Conservation (phyloP, 2,888 invertebrate species). For the Epinotia ramella region DNA sequence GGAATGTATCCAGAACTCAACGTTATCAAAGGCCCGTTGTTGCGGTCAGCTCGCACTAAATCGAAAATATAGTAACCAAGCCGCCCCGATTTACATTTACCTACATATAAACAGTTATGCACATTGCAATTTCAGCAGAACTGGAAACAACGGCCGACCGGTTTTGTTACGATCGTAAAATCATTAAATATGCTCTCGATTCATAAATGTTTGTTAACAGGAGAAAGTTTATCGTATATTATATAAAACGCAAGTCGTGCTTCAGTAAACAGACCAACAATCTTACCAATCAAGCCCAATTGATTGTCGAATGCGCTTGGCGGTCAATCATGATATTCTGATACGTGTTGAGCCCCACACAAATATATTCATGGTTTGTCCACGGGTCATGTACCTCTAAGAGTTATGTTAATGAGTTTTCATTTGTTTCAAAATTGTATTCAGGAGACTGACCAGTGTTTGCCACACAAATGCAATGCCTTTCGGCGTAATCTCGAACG, state of each 20-base stretch:
- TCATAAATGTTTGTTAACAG: conserved; percentile 28
- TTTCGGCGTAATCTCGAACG: background rate
- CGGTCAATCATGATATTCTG: conserved; percentile 52
- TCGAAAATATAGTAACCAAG: conserved; percentile 25
- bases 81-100: conserved; percentile 19
- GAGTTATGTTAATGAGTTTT: background rate
- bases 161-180: conserved; percentile 29
- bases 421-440: background rate
- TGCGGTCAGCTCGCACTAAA: conserved; percentile 17
- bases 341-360: conserved; percentile 29
- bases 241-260: conserved; percentile 20
- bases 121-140: conserved; percentile 29
- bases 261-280: conserved; percentile 53
- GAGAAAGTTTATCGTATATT: conserved; percentile 39
- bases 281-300: conserved; percentile 75
- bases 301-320: conserved; percentile 66
- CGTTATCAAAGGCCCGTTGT: conserved; percentile 70
- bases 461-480: background rate
- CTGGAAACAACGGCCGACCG: conserved; percentile 29
- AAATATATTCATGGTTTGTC: conserved; percentile 28
- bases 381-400: conserved; percentile 4
- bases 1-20: conserved; percentile 52
- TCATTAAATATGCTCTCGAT: conserved; percentile 25
- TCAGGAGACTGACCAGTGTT: background rate
- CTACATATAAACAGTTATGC: conserved; percentile 13